These are phyloP conservation scores for Trypoxylus dichotomus DNA, from an alignment of 1,140 invertebrate genomes.

Conservation along the genomic window DNA sequence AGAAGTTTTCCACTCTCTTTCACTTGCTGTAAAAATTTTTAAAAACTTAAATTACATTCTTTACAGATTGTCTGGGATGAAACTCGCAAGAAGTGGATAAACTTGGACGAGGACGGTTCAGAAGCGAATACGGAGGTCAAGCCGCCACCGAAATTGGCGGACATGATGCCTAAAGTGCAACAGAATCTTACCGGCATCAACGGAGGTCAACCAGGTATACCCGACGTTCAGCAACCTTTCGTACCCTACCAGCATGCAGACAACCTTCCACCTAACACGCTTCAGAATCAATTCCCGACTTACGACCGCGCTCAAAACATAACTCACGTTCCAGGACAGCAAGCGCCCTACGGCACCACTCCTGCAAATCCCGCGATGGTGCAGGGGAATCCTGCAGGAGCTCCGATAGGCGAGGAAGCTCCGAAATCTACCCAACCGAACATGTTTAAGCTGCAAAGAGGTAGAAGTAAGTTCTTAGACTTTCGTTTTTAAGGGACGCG, in stretches of 20 bases:
- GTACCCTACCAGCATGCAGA: slow-evolving; percentile 7
- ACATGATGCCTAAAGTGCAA: slow-evolving; percentile 52
- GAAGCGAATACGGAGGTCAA: slow-evolving; percentile 62
- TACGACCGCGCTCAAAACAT: not conserved
- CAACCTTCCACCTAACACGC: not conserved
- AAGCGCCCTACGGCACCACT: slow-evolving; percentile 28
- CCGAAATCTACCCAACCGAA: slow-evolving; percentile 60
- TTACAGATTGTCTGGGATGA: slow-evolving; percentile 92
- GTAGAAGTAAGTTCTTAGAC: slow-evolving; percentile 62
- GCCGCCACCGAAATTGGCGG: slow-evolving; percentile 76
- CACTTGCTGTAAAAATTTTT: too few species aligned
- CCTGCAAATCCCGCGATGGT: slow-evolving; percentile 35
- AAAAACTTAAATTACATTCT: too few species aligned
- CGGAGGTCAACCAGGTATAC: not conserved
- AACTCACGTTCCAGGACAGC: not conserved
- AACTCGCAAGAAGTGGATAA: slow-evolving; percentile 81
- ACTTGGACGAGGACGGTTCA: slow-evolving; percentile 73
- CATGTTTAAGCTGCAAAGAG: slow-evolving; percentile 77
- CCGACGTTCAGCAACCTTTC: not conserved
- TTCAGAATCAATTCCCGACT: not conserved
- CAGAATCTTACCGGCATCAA: not conserved
- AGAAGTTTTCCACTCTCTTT: too few species aligned
- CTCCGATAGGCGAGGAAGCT: slow-evolving; percentile 40
- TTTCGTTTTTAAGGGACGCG: not conserved
- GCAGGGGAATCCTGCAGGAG: slow-evolving; percentile 39